Conservation (phyloP, 2,113 vertebrate genomes). For the Empidonax traillii region DNA sequence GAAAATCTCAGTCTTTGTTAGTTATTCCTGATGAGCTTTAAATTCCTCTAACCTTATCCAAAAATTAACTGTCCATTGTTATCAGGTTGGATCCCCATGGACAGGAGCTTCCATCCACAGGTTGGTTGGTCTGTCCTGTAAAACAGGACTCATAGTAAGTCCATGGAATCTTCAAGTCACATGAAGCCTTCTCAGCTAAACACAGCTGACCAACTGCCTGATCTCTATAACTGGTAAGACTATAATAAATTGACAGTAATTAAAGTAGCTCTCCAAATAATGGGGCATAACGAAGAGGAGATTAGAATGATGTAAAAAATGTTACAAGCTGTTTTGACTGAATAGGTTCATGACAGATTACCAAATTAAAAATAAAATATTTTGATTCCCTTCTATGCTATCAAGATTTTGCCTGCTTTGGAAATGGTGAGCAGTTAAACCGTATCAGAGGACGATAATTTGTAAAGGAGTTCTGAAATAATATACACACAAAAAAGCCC, state of each 20-base stretch:
- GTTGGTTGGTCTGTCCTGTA: background rate
- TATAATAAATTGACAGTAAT: constrained; percentile 2
- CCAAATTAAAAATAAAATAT: constrained; percentile 18
- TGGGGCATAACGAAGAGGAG: background rate
- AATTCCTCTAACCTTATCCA: background rate
- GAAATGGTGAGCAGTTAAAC: background rate
- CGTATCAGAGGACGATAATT: background rate
- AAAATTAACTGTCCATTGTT: background rate
- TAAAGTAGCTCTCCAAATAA: background rate
- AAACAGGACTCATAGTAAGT: background rate
- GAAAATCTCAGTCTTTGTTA: background rate
- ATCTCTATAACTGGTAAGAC: background rate
- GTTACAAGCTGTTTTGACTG: background rate
- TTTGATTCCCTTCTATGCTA: background rate
- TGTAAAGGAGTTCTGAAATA: background rate
- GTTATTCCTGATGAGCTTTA: background rate
- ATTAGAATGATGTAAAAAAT: background rate
- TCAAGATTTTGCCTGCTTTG: background rate
- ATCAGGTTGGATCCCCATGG: background rate
- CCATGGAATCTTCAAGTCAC: background rate
- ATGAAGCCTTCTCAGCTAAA: background rate
- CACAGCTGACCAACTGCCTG: background rate
- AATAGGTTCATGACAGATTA: background rate
- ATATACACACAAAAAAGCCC: background rate
- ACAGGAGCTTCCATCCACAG: background rate